Evolutionary conservation across 2,888 invertebrate genomes (phyloP), one percentile per base, ranked within the genome.

Genomic region (Parnassius glacialis): DNA sequence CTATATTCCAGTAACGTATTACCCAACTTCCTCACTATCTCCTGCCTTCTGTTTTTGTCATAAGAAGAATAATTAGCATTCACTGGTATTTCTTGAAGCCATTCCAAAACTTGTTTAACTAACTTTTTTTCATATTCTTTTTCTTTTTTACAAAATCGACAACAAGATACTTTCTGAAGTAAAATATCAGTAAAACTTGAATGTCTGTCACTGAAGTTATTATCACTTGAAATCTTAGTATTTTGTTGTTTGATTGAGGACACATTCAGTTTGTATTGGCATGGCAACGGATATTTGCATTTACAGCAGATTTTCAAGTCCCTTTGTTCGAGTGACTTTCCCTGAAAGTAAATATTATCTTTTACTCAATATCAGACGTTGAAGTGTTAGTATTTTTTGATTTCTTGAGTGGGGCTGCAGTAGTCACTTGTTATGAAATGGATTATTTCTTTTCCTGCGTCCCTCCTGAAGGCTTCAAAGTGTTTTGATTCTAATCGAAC

Each of bases 11-110:
- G 20, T 45, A 63, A 52, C 12, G 47, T 13, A 5, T 59, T 52
- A 34, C 34, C 56, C 25, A 63, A 43, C 13, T 52, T 56, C 34
- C 52, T 56, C 12, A 48, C 48, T 12, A 63, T 34, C 13, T 11
- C 13, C 9, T 56, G 45, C 16, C 63, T 47, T 48, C 43, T 63
- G 9, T 3, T 52, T 52, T 57, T 56, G 48, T 63, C 63, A 7
- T 63, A 56, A 45, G 42, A 16, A 34, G 63, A 51, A 42, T 43
- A 56, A 45, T 63, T 56, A 9, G 52, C 56, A 2, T 56, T 55
- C 1, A 63, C 13, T 10, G 63, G 63, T 45, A 63, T 56, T 55
- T 63, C 56, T 56, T 59, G 56, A 11, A 56, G 59, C 63, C 63
- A 63, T 10, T 57, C 43, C 2, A 56, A 16, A 3, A 63, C 59